These are phyloP conservation scores for Nasonia vitripennis DNA, from an alignment of 1,140 invertebrate genomes.

Conservation along the genomic window DNA sequence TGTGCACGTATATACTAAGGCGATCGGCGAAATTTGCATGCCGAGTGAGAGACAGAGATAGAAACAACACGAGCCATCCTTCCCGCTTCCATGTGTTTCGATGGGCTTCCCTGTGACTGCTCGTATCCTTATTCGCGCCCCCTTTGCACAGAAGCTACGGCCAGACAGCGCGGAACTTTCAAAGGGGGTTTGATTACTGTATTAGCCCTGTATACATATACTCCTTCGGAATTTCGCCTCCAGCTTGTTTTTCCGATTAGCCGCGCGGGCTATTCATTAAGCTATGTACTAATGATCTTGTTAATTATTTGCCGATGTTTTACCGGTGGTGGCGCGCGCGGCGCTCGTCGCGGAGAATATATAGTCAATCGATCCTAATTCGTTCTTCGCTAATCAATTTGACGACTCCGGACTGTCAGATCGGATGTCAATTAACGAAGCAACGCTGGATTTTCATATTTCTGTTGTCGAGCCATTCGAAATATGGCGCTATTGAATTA, in stretches of 20 bases:
- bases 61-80: constrained; percentile 60
- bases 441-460: constrained; percentile 36
- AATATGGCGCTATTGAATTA: constrained; percentile 33
- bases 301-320: constrained; percentile 40
- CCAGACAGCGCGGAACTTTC: constrained; percentile 57
- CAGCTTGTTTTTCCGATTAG: constrained; percentile 49
- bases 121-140: constrained; percentile 57
- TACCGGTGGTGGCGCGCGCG: neutral
- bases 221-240: constrained; percentile 8
- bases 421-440: constrained; percentile 35
- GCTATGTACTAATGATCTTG: constrained; percentile 24
- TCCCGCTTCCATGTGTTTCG: constrained; percentile 7
- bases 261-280: constrained; percentile 45
- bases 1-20: constrained; percentile 10
- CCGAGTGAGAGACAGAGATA: constrained; percentile 41
- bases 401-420: constrained; percentile 28
- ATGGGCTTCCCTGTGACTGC: neutral
- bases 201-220: constrained; percentile 62
- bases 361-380: constrained; percentile 38
- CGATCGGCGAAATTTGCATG: constrained; percentile 71
- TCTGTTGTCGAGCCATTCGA: constrained; percentile 20
- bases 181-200: constrained; percentile 69
- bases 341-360: neutral
- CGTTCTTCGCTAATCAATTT: constrained; percentile 42
- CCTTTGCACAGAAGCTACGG: constrained; percentile 62